phyloP scores from a whole-genome alignment of 2,797 vertebrate genomes.

The Graptemys geographica region DNA sequence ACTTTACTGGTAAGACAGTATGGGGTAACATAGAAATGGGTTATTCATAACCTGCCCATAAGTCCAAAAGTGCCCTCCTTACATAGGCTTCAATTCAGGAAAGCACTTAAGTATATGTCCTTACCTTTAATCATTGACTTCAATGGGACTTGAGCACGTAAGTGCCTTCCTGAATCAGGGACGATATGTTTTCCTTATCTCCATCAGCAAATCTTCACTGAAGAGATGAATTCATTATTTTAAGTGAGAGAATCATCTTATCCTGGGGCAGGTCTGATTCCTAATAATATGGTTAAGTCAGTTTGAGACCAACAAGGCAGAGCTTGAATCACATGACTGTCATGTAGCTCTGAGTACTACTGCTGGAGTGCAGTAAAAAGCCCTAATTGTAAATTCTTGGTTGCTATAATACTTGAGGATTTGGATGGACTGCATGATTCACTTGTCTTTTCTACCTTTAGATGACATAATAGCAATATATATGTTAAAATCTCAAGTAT shows the following conservation, averaged over 20 bases:
- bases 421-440: background rate
- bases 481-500: background rate
- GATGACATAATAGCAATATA: background rate
- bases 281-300: background rate
- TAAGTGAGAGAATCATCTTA: background rate
- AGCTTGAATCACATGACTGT: background rate
- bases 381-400: background rate
- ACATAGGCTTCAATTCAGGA: too few relatives aligned
- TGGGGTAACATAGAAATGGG: background rate
- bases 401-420: conserved; percentile 2
- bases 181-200: background rate
- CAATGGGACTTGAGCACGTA: background rate
- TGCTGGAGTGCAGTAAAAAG: background rate
- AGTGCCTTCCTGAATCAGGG: background rate
- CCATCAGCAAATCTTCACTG: background rate
- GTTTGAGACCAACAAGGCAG: background rate
- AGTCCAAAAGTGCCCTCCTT: background rate
- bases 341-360: background rate
- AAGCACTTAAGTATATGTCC: background rate
- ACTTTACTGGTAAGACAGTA: background rate
- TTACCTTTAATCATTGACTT: background rate
- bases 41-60: background rate
- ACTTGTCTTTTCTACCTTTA: background rate
- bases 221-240: background rate
- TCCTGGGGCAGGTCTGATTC: background rate